Conservation (phyloP, 2,888 invertebrate genomes). For the Arctia plantaginis region DNA sequence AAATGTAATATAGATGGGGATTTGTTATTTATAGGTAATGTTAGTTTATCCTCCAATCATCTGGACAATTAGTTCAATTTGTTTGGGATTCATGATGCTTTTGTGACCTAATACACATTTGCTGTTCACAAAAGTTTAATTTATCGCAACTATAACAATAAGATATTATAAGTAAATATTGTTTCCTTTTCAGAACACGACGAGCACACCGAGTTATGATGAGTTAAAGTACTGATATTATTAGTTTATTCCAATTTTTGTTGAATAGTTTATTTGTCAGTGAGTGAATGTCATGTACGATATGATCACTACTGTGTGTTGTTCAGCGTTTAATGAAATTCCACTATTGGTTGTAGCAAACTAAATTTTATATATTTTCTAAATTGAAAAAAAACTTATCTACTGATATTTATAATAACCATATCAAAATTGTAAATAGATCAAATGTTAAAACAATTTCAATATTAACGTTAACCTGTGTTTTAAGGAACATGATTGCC, state of each 20-base stretch:
- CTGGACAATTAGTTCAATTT: neutral
- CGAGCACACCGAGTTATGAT: slow-evolving; percentile 81
- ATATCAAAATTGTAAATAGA: slow-evolving; percentile 19
- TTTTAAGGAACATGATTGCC: neutral
- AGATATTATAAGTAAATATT: neutral
- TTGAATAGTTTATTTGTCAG: slow-evolving; percentile 35
- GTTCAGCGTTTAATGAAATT: slow-evolving; percentile 6
- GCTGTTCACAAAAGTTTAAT: neutral
- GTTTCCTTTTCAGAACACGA: slow-evolving; percentile 67
- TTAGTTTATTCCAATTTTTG: slow-evolving; percentile 52
- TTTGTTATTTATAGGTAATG: too few species aligned
- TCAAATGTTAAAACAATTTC: neutral
- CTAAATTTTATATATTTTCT: slow-evolving; percentile 24
- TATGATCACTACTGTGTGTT: slow-evolving; percentile 32
- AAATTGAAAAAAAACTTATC: slow-evolving; percentile 10
- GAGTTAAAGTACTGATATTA: slow-evolving; percentile 59
- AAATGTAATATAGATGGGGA: too few species aligned
- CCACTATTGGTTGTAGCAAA: slow-evolving; percentile 22
- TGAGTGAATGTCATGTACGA: slow-evolving; percentile 42
- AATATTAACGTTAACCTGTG: neutral
- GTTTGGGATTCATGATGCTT: neutral
- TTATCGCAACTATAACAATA: slow-evolving; percentile 1
- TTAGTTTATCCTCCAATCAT: neutral
- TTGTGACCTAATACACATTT: too few species aligned
- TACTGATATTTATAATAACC: neutral